Evolutionary conservation across 2,797 vertebrate species (phyloP), one percentile per base, ranked within the genome.

Genomic region (Avahi laniger): DNA sequence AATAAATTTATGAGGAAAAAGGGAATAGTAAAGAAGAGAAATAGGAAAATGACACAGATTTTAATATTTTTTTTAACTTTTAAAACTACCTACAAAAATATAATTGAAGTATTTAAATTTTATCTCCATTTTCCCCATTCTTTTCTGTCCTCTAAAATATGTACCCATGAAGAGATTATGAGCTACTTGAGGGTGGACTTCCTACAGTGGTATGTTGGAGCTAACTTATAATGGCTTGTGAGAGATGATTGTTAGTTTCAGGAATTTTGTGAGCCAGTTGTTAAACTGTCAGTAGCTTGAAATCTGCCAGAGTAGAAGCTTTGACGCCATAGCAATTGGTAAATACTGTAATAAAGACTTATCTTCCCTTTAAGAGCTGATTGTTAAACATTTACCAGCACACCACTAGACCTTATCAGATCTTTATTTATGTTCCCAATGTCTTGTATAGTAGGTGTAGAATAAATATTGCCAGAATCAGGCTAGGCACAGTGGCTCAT

Each of bases 31-130:
- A 92, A 89, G 33, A 94, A 14, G 54, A 92, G 24, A 88, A 70
- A 24, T 92, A 65, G 38, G 54, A 76, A 93, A 72, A 41, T 81
- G 35, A 33, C n/a, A 28, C 28, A 96, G 38, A 65, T 87, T 93
- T 95, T 46, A 80, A 7, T 93, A n/a, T 80, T 95, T 28, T 54
- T 90, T 91, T 95, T 82, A 89, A 79, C 33, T 91, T 95, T 95
- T 82, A 65, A 95, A 91, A 57, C 54, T 85, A 54, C 30, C 65
- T 92, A 50, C 17, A 54, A 94, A 69, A 95, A 80, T 82, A 38
- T 76, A 84, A 59, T 52, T 87, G 24, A 83, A 72, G 38, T 95
- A 46, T 54, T 92, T 88, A 67, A 83, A 43, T 81, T 95, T 83
- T 85, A 89, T 83, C 73, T 90, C 15, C 75, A 12, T 87, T 46